Evolutionary conservation across 2,113 vertebrate species (phyloP).

Genomic region (Miniopterus natalensis): DNA sequence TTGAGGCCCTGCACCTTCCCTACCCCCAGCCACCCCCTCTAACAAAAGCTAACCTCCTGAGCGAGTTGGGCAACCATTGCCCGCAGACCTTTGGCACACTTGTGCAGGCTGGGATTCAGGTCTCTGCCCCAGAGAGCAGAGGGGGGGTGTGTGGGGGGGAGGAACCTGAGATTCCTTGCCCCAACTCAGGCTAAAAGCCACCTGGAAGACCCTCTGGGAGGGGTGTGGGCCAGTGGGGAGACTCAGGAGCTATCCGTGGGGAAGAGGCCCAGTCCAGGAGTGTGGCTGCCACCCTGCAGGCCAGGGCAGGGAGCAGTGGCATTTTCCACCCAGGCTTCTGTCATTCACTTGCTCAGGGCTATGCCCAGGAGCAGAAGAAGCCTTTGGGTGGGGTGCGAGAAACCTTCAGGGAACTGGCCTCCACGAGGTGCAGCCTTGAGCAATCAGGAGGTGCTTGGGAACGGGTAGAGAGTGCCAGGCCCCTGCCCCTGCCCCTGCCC

Average conservation of each 20-base stretch:
- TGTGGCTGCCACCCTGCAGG: background rate
- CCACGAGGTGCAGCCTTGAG: accelerated
- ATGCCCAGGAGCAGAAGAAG: background rate
- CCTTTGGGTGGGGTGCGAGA: accelerated
- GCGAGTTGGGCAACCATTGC: accelerated
- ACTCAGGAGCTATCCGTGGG: accelerated
- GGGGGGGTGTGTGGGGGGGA: accelerated
- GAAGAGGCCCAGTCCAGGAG: accelerated
- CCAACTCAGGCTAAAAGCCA: background rate
- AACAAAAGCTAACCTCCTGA: background rate
- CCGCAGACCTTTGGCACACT: background rate
- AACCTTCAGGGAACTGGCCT: background rate
- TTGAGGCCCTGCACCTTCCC: accelerated
- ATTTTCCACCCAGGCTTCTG: background rate
- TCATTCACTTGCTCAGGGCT: background rate
- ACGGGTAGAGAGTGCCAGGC: accelerated
- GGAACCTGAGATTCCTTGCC: accelerated
- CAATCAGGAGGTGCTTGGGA: accelerated
- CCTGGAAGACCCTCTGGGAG: accelerated
- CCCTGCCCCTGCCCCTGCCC: background rate
- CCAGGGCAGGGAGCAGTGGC: accelerated
- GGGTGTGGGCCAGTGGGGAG: accelerated
- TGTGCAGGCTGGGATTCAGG: background rate
- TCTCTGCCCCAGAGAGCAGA: accelerated
- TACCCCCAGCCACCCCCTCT: background rate